Evolutionary conservation across 1,140 invertebrate genomes (phyloP), one percentile per base, ranked within the genome.

Genomic region (Euwallacea similis): DNA sequence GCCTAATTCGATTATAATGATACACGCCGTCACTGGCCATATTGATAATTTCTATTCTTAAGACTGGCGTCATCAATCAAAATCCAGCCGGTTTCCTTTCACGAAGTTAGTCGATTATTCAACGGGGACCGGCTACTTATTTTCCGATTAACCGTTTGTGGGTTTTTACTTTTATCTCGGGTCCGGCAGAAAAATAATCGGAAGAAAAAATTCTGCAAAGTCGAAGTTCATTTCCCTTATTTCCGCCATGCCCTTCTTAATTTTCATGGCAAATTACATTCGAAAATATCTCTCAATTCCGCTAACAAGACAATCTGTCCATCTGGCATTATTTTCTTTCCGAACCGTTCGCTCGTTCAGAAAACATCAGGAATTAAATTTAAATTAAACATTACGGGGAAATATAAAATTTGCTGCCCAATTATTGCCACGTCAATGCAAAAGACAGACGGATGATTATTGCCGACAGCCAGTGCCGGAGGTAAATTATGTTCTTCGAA

Each of bases 371-470:
- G 75, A 74, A 74, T 76, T 73, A 75, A 76, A 75, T 75, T 75
- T 70, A 76, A 76, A 73, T 72, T 76, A 72, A 74, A 75, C 66
- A 75, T 75, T 66, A 59, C 42, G 46, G 11, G 61, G 63, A 76
- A 65, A 76, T 73, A 74, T 73, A 76, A 76, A 75, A 76, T 74
- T 75, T 73, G 71, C 63, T 70, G 73, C 69, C 71, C 75, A 76
- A 76, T 76, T 76, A 76, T 75, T 76, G 74, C 65, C 53, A 74
- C 68, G 72, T 76, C 75, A 76, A 76, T 76, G 75, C 74, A 73
- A 75, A 58, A 75, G 75, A 75, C 75, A 74, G 73, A 59, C 43
- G 66, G 73, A 66, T 75, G 72, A 75, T 75, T 73, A 50, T 50
- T 33, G 21, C 21, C 21, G 21, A 33, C 21, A 33, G 21, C 1